Conservation (phyloP, 2,888 invertebrate genomes). For the Hirtodrosophila cameraria region DNA sequence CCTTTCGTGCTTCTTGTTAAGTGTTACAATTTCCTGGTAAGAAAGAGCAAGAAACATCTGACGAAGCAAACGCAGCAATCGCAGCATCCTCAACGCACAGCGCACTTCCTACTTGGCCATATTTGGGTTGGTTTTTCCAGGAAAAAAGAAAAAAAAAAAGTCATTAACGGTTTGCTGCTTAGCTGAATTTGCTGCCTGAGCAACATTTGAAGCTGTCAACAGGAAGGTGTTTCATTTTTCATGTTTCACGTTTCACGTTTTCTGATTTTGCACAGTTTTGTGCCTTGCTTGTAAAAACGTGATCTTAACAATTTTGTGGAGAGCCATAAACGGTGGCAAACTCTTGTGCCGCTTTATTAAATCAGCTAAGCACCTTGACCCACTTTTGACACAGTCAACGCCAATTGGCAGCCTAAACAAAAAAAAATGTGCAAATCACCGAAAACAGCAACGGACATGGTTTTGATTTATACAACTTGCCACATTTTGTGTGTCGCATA, state of each 20-base stretch:
- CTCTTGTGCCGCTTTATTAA: conserved; percentile 64
- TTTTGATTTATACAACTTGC: conserved; percentile 37
- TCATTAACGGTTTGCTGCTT: conserved; percentile 58
- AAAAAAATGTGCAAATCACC: conserved; percentile 77
- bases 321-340: conserved; percentile 21
- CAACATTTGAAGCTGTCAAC: conserved; percentile 53
- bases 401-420: conserved; percentile 24
- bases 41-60: conserved; percentile 39
- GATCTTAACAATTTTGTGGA: conserved; percentile 38
- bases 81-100: conserved; percentile 45
- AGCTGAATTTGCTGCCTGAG: conserved; percentile 30
- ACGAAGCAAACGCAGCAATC: too few species aligned
- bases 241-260: conserved; percentile 34
- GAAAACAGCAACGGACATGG: conserved; percentile 56
- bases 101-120: conserved; percentile 63
- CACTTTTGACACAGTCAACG: conserved; percentile 57
- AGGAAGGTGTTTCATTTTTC: too few species aligned
- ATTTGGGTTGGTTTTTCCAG: conserved; percentile 46
- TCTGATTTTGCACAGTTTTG: conserved; percentile 54
- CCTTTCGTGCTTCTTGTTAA: conserved; percentile 55
- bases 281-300: conserved; percentile 56
- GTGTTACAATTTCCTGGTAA: conserved; percentile 68
- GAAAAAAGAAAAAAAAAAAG: too few species aligned
- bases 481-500: conserved; percentile 24
- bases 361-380: conserved; percentile 75